Base-by-base conservation (phyloP, 2,113 vertebrate species). In the Triplophysa rosa region DNA sequence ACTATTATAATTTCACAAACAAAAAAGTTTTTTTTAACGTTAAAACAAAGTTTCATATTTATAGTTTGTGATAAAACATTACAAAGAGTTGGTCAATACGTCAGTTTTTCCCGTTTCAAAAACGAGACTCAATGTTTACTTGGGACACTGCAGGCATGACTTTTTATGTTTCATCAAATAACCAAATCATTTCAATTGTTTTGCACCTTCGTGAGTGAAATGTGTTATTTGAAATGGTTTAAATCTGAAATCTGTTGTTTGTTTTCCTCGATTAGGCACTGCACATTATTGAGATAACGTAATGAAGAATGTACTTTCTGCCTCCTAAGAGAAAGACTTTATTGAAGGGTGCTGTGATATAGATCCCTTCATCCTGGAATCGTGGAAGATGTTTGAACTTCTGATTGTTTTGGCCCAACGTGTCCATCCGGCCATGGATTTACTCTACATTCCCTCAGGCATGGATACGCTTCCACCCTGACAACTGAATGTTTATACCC, bases 401-500 rank as follows among this genome's bases (percentile, higher is more conserved):
- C 17, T 12, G 11, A 0, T 58, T 40, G 11, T 71, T 58, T 58
- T 11, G 52, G 26, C n/a, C 52, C 12, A 10, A 37, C 10, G 58
- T 58, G 5, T 58, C 33, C n/a, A 12, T 45, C 65, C 3, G 4
- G 11, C 37, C n/a, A 4, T 67, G 10, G 42, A 40, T 58, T 26
- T n/a, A 23, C 13, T 19, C 1, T 17, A 17, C 49, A 29, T 54
- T 56, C 26, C 12, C 19, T 16, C 52, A 21, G 68, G 40, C 66
- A 67, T 45, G 21, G 29, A 56, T 8, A 33, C 12, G 52, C 52
- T 12, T 6, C 45, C 65, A 45, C n/a, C 65, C 65, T 45, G 40
- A 71, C 68, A 21, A 37, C 26, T 58, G 49, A 71, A 71, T 71
- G 68, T 71, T 37, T 26, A 56, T 71, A 37, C 67, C 47, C 19